Base-by-base conservation (phyloP, 2,113 vertebrate species). In the Tonatia bakeri region DNA sequence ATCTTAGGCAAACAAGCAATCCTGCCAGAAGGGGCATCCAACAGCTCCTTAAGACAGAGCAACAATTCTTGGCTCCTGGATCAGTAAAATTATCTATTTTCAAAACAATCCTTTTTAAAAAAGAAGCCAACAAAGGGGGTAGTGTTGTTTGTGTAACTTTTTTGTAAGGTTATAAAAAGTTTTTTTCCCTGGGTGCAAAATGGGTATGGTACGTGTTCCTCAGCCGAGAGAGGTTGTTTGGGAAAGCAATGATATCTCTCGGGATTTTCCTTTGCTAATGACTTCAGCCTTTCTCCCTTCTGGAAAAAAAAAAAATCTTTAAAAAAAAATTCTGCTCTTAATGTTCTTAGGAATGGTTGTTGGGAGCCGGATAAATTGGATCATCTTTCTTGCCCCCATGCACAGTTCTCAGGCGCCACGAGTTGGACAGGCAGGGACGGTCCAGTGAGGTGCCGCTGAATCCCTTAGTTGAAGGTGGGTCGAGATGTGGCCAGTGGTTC, bases 131-230 rank as follows among this genome's bases (percentile, higher is more conserved):
- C 82, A 96, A 94, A 86, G 91, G 65, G 70, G 91, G 72, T 79
- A 98, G 94, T 97, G 96, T 98, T 97, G 89, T 98, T 98, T 98
- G 96, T 93, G 95, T 96, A 97, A 97, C 96, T 96, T 90, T 95
- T 97, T 92, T 89, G 87, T 90, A 91, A 90, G 91, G 96, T 93
- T 96, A 97, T 96, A 96, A 87, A 36, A 94, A 22, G 83, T 61
- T 0, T 0, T 94, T 90, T 43, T 81, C 61, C 64, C 56, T 80
- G 83, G 64, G 85, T 94, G 93, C 89, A 96, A 65, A 93, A 95
- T 87, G 90, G 86, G 85, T 90, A 95, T n/a, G 54, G 77, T 85
- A 77, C 0, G 0, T 64, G 50, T 96, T 96, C 96, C 91, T 61
- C 87, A 93, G 83, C 89, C 67, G 45, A 83, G 87, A 94, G 75